phyloP scores from a whole-genome alignment of 2,888 invertebrate species.

The Dyspetes luteomarginatus region DNA sequence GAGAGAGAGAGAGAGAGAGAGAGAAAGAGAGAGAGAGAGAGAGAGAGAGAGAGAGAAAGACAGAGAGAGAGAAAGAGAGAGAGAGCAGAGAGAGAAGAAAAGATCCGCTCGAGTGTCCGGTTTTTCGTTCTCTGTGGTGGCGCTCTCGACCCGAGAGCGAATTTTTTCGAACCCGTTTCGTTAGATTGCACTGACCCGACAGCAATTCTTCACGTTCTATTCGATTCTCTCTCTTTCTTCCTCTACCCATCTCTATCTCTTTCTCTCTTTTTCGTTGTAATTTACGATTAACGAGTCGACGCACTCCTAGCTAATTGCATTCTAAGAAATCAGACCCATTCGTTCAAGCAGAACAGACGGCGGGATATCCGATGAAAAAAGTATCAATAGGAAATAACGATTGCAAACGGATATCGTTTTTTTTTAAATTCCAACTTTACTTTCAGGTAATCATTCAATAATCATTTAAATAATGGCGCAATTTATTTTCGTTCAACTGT shows the following conservation, averaged over 20 bases:
- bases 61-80: neutral
- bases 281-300: slow-evolving; percentile 46
- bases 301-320: slow-evolving; percentile 58
- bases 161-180: slow-evolving; percentile 65
- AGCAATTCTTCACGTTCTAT: slow-evolving; percentile 61
- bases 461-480: too few relatives aligned
- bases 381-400: slow-evolving; percentile 33
- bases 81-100: slow-evolving; percentile 2
- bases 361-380: slow-evolving; percentile 16
- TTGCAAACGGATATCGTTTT: slow-evolving; percentile 27
- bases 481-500: too few relatives aligned
- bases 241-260: neutral
- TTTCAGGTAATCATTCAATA: too few relatives aligned
- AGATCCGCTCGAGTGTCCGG: slow-evolving; percentile 53
- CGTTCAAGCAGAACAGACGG: neutral
- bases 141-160: slow-evolving; percentile 41
- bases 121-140: slow-evolving; percentile 47
- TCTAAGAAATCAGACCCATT: slow-evolving; percentile 41
- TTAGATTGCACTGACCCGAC: slow-evolving; percentile 53
- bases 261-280: slow-evolving; percentile 1
- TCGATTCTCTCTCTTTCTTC: slow-evolving; percentile 6
- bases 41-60: neutral
- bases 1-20: neutral
- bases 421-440: neutral
- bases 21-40: neutral